Percentiles rank a stretch among this genome's conserved stretches.
phyloP scores from a whole-genome alignment of 2,113 vertebrate genomes.

The Promerops cafer region DNA sequence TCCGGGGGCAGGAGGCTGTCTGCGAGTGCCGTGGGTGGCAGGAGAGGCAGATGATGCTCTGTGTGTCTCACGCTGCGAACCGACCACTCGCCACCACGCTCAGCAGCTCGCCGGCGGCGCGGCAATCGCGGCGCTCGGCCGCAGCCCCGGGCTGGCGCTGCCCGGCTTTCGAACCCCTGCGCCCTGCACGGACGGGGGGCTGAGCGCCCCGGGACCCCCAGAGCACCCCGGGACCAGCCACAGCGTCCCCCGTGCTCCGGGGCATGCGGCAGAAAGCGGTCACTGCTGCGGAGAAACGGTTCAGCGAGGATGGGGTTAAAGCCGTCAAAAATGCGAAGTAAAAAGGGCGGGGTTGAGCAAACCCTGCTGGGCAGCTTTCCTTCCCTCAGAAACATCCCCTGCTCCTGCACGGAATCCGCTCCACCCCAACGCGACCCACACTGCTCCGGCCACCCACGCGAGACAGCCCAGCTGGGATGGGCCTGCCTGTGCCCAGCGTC shows the following conservation, averaged over 20 bases:
- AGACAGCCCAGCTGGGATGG: neutral
- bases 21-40: neutral
- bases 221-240: accelerated
- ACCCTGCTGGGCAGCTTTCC: neutral
- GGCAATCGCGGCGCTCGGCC: accelerated
- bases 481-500: accelerated
- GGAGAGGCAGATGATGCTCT: neutral
- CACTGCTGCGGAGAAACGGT: neutral
- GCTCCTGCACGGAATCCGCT: accelerated
- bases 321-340: accelerated
- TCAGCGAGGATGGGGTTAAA: neutral
- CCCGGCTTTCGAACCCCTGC: accelerated
- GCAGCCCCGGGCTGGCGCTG: accelerated
- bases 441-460: accelerated
- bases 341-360: too few relatives aligned
- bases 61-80: neutral
- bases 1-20: neutral
- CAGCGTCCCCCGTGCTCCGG: accelerated
- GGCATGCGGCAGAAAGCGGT: neutral
- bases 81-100: neutral
- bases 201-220: neutral
- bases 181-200: accelerated
- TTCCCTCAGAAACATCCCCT: neutral
- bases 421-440: accelerated
- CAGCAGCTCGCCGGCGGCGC: neutral